phyloP scores from a whole-genome alignment of 2,888 invertebrate species.

The Drosophila macrothrix region DNA sequence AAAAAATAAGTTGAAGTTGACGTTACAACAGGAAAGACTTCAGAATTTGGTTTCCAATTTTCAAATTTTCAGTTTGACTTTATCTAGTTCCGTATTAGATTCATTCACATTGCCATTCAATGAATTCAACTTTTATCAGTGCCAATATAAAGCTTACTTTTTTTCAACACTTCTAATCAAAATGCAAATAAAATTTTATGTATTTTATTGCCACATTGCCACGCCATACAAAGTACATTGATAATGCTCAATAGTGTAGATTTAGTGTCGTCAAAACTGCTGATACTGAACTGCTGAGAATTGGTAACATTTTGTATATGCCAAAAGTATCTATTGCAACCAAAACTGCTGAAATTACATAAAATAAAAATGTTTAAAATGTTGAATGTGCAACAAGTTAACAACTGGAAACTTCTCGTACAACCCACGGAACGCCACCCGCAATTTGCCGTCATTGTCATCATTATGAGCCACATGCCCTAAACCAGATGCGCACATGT shows the following conservation, averaged over 20 bases:
- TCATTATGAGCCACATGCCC: conserved; percentile 55
- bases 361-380: neutral
- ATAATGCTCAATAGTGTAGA: conserved; percentile 13
- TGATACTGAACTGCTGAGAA: neutral
- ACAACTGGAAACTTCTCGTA: conserved; percentile 11
- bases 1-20: neutral
- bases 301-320: neutral
- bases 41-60: neutral
- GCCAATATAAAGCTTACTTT: neutral
- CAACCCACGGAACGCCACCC: conserved; percentile 53
- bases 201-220: conserved; percentile 1
- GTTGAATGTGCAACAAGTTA: neutral
- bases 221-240: conserved; percentile 8
- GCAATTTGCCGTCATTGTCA: conserved; percentile 58
- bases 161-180: conserved; percentile 21
- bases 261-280: neutral
- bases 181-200: conserved; percentile 6
- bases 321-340: neutral
- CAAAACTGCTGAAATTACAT: neutral
- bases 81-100: neutral
- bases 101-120: neutral
- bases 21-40: neutral
- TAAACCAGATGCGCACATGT: conserved; percentile 78
- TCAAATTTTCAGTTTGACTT: neutral
- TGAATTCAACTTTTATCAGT: neutral